These are phyloP conservation scores for Diaprepes abbreviatus DNA, from an alignment of 2,888 invertebrate species.

Conservation along the genomic window DNA sequence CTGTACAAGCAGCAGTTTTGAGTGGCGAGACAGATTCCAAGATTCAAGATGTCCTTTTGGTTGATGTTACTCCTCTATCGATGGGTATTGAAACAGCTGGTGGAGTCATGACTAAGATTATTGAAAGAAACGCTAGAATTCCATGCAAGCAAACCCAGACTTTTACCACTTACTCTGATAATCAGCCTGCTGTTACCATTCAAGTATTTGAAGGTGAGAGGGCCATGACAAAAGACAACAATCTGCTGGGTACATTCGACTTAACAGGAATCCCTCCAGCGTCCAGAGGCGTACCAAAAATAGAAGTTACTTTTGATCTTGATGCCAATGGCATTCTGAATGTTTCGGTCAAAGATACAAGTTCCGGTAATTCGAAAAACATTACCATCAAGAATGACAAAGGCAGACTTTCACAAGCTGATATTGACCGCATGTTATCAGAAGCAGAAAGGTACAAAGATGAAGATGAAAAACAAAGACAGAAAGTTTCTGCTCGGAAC, in stretches of 20 bases:
- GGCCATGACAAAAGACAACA: constrained; percentile 86
- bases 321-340: constrained; percentile 80
- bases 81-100: constrained; percentile 85
- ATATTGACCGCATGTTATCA: constrained; percentile 40
- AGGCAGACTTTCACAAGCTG: constrained; percentile 39
- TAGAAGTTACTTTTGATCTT: constrained; percentile 80
- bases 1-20: constrained; percentile 63
- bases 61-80: constrained; percentile 80
- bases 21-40: constrained; percentile 72
- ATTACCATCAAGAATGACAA: constrained; percentile 81
- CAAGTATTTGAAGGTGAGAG: constrained; percentile 80
- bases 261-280: constrained; percentile 79
- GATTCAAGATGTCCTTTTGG: constrained; percentile 81
- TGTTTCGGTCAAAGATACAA: constrained; percentile 73
- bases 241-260: constrained; percentile 76
- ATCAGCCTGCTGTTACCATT: constrained; percentile 75
- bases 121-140: constrained; percentile 72
- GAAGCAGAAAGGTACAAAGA: constrained; percentile 44
- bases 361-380: constrained; percentile 77
- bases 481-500: constrained; percentile 78
- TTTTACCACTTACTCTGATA: constrained; percentile 79
- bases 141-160: constrained; percentile 72
- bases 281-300: constrained; percentile 77
- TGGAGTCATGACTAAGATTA: constrained; percentile 80
- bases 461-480: constrained; percentile 75